Base-by-base conservation (phyloP, 2,888 invertebrate species). In the Argyresthia goedartella region DNA sequence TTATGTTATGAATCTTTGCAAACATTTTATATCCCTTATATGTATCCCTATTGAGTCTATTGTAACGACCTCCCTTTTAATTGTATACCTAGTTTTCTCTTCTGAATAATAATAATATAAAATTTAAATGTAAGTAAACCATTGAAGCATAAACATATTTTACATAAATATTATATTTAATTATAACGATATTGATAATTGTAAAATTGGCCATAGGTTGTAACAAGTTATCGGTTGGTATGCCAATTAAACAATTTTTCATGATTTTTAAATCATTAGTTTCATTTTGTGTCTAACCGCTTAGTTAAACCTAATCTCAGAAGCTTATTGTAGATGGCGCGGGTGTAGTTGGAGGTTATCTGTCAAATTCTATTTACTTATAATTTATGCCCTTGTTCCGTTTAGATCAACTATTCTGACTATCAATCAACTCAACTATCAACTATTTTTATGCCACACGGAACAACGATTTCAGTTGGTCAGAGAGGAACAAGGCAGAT, bases 221-320 rank as follows among this genome's bases (percentile, higher is more conserved):
- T 86, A 86, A 84, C 84, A 79, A 82, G 82, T 81, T 80, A 78
- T 80, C 79, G 75, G 78, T 84, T 84, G 81, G 81, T 78, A 84
- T 81, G 84, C 85, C 84, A 84, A 86, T 85, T 84, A 82, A 81
- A 86, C 85, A 84, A 85, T 86, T 85, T 86, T 86, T 85, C 84
- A 86, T 84, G 77, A 84, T 85, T 86, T 86, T 86, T 85, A 78
- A 71, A 58, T 57, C 49, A 62, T 60, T 73, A 63, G 76, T 82
- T 80, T 82, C 70, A 79, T 41, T 52, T 46, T 25, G n/a, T n/a
- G n/a, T n/a, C n/a, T n/a, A n/a, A n/a, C n/a, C n/a, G n/a, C n/a
- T n/a, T n/a, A n/a, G n/a, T n/a, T n/a, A n/a, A n/a, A n/a, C n/a
- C n/a, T n/a, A n/a, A n/a, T n/a, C n/a, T n/a, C n/a, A n/a, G n/a